Conservation (phyloP, 2,113 vertebrate genomes). For the Tachysurus vachellii region DNA sequence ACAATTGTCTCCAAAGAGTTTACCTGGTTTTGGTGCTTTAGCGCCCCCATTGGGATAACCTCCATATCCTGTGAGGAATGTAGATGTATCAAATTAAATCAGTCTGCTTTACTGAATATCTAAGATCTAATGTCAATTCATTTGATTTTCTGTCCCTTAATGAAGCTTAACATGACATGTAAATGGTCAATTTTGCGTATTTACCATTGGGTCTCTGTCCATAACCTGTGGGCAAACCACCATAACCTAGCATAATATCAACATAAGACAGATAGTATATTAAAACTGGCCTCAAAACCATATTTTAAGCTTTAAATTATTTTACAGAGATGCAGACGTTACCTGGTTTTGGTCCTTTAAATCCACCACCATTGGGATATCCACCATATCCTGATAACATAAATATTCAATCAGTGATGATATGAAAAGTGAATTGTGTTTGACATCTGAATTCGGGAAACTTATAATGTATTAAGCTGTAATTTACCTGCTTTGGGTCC, state of each 20-base stretch:
- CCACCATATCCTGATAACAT: conserved; percentile 27
- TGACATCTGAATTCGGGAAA: background rate
- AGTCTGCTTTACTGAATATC: background rate
- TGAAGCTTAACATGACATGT: background rate
- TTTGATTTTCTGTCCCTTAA: background rate
- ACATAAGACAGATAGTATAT: background rate
- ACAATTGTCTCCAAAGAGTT: background rate
- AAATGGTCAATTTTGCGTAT: background rate
- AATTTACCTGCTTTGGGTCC: conserved; percentile 42
- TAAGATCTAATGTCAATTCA: background rate
- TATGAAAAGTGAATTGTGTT: background rate
- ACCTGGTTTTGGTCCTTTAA: conserved; percentile 30
- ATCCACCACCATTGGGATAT: conserved; percentile 27
- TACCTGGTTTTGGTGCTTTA: conserved; percentile 49
- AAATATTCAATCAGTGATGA: background rate
- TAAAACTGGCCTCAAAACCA: background rate
- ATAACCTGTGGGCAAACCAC: conserved; percentile 10
- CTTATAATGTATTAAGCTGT: background rate
- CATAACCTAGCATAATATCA: conserved; percentile 2
- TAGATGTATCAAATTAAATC: background rate
- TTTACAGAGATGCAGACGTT: background rate
- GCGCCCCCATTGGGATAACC: conserved; percentile 20
- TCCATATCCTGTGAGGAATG: conserved; percentile 25
- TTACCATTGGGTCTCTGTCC: conserved; percentile 22
- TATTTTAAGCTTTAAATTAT: background rate